Evolutionary conservation across 2,797 vertebrate genomes (phyloP).

Genomic region (Garrulus glandarius): DNA sequence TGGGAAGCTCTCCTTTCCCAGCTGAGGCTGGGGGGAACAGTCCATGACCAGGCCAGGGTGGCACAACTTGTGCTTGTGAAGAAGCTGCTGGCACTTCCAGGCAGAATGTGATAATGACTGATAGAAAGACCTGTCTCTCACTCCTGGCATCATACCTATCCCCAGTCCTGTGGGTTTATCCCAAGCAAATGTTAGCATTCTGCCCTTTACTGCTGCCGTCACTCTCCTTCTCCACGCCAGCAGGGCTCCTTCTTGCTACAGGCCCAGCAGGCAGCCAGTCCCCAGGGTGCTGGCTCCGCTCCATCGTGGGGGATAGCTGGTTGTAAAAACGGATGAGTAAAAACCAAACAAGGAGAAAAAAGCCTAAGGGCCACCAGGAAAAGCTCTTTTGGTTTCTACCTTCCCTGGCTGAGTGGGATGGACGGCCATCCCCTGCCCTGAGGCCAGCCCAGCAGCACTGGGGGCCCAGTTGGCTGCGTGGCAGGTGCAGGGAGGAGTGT

Average conservation of each 20-base stretch:
- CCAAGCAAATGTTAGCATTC: neutral
- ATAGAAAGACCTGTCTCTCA: neutral
- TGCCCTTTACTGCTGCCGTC: neutral
- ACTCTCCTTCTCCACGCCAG: neutral
- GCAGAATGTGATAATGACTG: neutral
- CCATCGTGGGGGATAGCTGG: accelerated
- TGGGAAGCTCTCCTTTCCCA: neutral
- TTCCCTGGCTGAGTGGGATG: neutral
- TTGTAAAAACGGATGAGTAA: neutral
- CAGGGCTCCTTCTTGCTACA: neutral
- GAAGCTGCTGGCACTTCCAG: neutral
- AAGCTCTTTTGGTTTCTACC: neutral
- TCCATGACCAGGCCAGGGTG: too few species aligned
- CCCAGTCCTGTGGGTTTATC: neutral
- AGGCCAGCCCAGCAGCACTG: neutral
- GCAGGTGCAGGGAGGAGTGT: neutral
- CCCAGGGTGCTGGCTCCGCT: neutral
- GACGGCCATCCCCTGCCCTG: neutral
- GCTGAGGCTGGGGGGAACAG: neutral
- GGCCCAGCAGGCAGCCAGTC: neutral
- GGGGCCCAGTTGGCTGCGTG: accelerated
- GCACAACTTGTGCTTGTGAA: neutral
- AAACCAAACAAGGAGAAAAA: neutral
- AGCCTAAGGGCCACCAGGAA: neutral
- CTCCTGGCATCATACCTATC: neutral